These are phyloP conservation scores for Thrips palmi DNA, from an alignment of 1,140 invertebrate species.

Conservation along the genomic window DNA sequence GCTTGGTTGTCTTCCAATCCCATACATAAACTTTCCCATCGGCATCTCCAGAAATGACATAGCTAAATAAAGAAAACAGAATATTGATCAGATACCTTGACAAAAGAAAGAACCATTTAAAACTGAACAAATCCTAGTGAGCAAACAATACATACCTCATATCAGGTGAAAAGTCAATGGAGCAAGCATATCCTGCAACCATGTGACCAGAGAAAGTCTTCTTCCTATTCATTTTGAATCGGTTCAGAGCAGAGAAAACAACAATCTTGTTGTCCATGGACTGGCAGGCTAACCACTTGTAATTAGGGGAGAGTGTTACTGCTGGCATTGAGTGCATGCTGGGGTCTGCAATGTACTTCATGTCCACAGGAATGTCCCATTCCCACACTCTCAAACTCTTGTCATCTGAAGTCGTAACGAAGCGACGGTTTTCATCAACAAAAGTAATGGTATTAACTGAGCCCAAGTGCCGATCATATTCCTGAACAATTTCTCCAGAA, in stretches of 20 bases:
- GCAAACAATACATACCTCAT: constrained; percentile 53
- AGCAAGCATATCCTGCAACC: constrained; percentile 97
- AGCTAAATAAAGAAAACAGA: constrained; percentile 40
- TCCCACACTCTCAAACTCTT: constrained; percentile 99
- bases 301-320: constrained; percentile 84
- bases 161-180: constrained; percentile 93
- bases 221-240: constrained; percentile 94
- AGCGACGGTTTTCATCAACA: constrained; percentile 93
- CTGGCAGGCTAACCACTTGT: constrained; percentile 98
- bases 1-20: constrained; percentile 98
- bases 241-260: constrained; percentile 91
- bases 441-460: constrained; percentile 98
- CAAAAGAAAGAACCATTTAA: neutral
- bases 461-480: constrained; percentile 97
- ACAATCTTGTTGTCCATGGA: constrained; percentile 99
- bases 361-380: constrained; percentile 99
- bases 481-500: constrained; percentile 89
- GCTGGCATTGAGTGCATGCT: constrained; percentile 99
- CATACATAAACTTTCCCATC: constrained; percentile 98
- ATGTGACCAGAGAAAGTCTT: constrained; percentile 98
- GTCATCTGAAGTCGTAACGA: constrained; percentile 97
- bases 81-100: constrained; percentile 5
- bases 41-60: constrained; percentile 96
- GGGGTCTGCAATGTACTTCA: constrained; percentile 99
- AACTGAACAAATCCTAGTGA: neutral